Evolutionary conservation across 2,888 invertebrate species (phyloP).

Genomic region (Pseudococcus longispinus): DNA sequence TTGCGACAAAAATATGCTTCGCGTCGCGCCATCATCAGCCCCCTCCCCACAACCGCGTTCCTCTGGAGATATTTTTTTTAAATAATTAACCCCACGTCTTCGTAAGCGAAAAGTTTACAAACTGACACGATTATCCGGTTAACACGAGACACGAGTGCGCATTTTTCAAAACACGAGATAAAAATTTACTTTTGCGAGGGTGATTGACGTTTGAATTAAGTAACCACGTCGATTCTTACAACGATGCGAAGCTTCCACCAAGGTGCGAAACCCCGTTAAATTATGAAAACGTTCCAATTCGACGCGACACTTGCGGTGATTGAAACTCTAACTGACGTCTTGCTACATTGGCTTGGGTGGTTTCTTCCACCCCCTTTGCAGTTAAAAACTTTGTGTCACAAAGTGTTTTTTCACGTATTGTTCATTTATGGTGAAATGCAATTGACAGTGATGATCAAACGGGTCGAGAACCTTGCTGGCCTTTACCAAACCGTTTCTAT

Average conservation of each 20-base stretch:
- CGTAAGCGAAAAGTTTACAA: not conserved
- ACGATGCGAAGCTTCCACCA: not conserved
- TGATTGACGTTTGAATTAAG: slow-evolving; percentile 22
- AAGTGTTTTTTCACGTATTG: slow-evolving; percentile 31
- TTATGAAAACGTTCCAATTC: slow-evolving; percentile 4
- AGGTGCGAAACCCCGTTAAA: not conserved
- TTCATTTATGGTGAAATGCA: slow-evolving; percentile 15
- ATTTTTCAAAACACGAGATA: not conserved
- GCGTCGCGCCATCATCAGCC: not conserved
- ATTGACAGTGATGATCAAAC: slow-evolving; percentile 28
- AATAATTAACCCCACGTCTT: not conserved
- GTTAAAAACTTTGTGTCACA: slow-evolving; percentile 19
- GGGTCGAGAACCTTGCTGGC: slow-evolving; percentile 6
- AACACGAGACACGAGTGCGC: not conserved
- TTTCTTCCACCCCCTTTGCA: not conserved
- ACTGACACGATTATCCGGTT: not conserved
- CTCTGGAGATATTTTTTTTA: not conserved
- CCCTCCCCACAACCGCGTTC: not conserved
- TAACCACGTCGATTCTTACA: slow-evolving; percentile 3
- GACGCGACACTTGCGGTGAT: slow-evolving; percentile 17
- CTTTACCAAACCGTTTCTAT: not conserved
- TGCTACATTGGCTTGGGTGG: not conserved
- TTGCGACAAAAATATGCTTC: not conserved
- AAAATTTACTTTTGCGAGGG: not conserved
- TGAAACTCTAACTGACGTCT: slow-evolving; percentile 16